phyloP scores from a whole-genome alignment of 2,797 vertebrate genomes.

The Myotis daubentonii region DNA sequence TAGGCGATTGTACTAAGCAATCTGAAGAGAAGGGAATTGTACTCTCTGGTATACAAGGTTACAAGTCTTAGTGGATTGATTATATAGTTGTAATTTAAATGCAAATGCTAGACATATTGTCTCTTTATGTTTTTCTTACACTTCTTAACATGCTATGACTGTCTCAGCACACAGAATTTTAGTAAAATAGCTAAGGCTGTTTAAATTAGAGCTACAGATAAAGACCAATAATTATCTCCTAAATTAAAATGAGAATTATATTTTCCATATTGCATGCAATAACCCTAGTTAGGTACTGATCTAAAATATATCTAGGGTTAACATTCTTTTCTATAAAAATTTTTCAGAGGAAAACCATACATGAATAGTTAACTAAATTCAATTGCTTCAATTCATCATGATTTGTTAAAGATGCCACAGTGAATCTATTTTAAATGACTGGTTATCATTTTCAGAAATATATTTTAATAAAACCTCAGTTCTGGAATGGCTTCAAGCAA shows the following conservation, averaged over 20 bases:
- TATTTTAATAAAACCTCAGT: conserved; percentile 68
- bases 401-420: conserved; percentile 69
- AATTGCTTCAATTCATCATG: conserved; percentile 71
- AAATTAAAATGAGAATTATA: conserved; percentile 62
- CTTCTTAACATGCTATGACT: not conserved
- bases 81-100: conserved; percentile 50
- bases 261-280: conserved; percentile 58
- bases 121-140: conserved; percentile 24
- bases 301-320: conserved; percentile 62
- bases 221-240: conserved; percentile 49
- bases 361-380: conserved; percentile 75
- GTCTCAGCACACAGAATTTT: not conserved
- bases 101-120: not conserved
- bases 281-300: conserved; percentile 46
- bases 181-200: conserved; percentile 42
- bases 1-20: not conserved
- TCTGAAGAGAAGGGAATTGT: conserved; percentile 34
- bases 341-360: conserved; percentile 67
- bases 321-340: conserved; percentile 56
- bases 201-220: conserved; percentile 57
- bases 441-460: conserved; percentile 70
- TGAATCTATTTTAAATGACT: conserved; percentile 71
- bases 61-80: conserved; percentile 16
- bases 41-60: not conserved
- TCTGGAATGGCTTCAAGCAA: conserved; percentile 54